These are phyloP conservation scores for Pogonomyrmex californicus DNA, from an alignment of 1,140 invertebrate species.

Conservation along the genomic window DNA sequence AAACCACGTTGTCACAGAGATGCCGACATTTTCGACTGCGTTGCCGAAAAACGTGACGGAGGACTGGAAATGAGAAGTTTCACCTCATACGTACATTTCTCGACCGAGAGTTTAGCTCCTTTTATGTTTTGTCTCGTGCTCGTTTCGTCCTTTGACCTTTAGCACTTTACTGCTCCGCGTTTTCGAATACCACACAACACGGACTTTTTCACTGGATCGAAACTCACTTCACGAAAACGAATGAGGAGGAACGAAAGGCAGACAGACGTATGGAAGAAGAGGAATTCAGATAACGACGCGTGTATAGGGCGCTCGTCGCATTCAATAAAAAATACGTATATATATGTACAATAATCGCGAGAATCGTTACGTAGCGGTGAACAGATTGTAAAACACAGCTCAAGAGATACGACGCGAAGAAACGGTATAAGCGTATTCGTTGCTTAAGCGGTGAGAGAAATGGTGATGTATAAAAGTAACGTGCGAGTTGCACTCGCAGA, in stretches of 20 bases:
- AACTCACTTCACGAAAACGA: not conserved
- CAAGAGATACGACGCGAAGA: too few species aligned
- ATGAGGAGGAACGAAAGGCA: not conserved
- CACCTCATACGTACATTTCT: conserved; percentile 67
- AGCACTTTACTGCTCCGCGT: not conserved
- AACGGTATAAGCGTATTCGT: conserved; percentile 73
- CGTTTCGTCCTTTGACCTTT: not conserved
- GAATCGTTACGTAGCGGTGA: not conserved
- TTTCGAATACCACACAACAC: not conserved
- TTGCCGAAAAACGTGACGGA: not conserved
- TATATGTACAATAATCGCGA: conserved; percentile 61
- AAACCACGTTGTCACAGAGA: conserved; percentile 60
- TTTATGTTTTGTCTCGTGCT: not conserved
- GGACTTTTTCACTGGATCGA: not conserved
- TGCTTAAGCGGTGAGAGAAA: conserved; percentile 53
- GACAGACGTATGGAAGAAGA: not conserved
- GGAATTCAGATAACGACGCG: conserved; percentile 54
- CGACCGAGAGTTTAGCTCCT: not conserved
- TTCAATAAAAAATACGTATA: conserved; percentile 46
- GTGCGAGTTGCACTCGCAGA: not conserved
- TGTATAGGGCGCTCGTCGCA: conserved; percentile 74
- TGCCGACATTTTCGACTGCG: conserved; percentile 14
- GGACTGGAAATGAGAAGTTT: not conserved
- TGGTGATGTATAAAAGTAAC: conserved; percentile 13
- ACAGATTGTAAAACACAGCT: conserved; percentile 48